A percentile compares a stretch with the other conserved stretches of the same genome.
Evolutionary conservation across 30 jellyfish, hydroid and myxozoan species (phyloP).

Genomic region (Pelagia noctiluca): DNA sequence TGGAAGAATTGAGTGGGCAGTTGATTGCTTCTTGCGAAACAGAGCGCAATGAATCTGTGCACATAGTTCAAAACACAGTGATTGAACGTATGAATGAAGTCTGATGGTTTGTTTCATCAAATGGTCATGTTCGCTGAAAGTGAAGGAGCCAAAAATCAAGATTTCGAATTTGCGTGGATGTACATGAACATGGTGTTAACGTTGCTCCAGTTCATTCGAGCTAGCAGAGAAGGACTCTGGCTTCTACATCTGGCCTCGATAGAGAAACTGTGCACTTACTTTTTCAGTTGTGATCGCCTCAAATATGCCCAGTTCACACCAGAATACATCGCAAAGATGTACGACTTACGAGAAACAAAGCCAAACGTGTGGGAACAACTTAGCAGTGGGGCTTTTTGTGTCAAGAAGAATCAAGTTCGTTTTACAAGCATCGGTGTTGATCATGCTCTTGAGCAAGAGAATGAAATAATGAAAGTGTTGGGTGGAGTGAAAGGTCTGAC

Average conservation of each 20-base stretch:
- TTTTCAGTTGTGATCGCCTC: conserved; percentile 39
- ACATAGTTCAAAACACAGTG: conserved; percentile 12
- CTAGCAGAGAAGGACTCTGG: conserved; percentile 48
- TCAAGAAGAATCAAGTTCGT: conserved; percentile 33
- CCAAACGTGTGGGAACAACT: conserved; percentile 35
- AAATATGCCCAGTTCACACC: conserved; percentile 42
- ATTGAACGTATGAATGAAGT: conserved; percentile 36
- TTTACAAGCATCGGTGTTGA: conserved; percentile 55
- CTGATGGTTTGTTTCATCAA: conserved; percentile 33
- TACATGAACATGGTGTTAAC: conserved; percentile 32
- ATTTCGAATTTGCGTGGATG: conserved; percentile 42
- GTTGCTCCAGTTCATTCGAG: conserved; percentile 43
- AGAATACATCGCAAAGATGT: conserved; percentile 40
- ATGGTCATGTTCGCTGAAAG: conserved; percentile 42
- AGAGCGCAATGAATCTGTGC: conserved; percentile 19
- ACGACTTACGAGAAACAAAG: conserved; percentile 44
- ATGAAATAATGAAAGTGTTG: conserved; percentile 31
- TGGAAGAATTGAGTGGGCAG: conserved; percentile 25
- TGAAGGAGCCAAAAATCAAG: conserved; percentile 39
- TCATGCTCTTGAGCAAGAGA: conserved; percentile 77
- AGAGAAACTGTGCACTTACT: conserved; percentile 42
- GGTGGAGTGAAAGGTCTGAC: conserved; percentile 51
- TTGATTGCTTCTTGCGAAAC: conserved; percentile 42
- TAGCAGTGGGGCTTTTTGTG: conserved; percentile 34
- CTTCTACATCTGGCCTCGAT: conserved; percentile 42